These are phyloP conservation scores for Callaeas wilsoni DNA, from an alignment of 2,113 vertebrate genomes.

Conservation along the genomic window DNA sequence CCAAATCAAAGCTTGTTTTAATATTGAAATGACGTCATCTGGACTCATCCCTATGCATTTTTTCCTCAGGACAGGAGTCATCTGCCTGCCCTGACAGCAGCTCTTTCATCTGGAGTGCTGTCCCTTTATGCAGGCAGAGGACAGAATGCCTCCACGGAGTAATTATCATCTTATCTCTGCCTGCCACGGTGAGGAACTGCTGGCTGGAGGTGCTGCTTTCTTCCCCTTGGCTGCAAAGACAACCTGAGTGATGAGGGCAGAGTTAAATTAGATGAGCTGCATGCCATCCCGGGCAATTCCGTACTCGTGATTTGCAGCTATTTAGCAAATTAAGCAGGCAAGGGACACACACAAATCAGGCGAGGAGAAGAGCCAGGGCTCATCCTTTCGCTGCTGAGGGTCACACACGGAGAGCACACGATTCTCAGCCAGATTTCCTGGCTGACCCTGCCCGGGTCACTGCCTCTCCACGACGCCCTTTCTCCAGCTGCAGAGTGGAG, in stretches of 20 bases:
- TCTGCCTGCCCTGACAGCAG: neutral
- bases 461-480: neutral
- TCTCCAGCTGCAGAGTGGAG: neutral
- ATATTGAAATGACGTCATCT: neutral
- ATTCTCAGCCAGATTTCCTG: neutral
- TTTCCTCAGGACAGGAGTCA: neutral
- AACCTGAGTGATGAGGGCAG: neutral
- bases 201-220: neutral
- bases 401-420: fast-evolving
- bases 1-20: neutral
- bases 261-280: neutral
- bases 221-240: neutral
- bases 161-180: neutral
- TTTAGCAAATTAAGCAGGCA: neutral
- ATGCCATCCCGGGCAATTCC: neutral
- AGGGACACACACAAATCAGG: neutral
- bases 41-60: neutral
- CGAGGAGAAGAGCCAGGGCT: neutral
- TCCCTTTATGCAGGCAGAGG: neutral
- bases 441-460: neutral
- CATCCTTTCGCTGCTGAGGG: neutral
- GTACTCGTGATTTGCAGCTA: neutral
- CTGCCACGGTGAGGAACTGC: neutral
- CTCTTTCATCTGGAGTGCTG: neutral
- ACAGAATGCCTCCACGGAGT: neutral